Evolutionary conservation across 2,888 invertebrate genomes (phyloP), one percentile per base, ranked within the genome.

Genomic region (Periphyllus acericola): DNA sequence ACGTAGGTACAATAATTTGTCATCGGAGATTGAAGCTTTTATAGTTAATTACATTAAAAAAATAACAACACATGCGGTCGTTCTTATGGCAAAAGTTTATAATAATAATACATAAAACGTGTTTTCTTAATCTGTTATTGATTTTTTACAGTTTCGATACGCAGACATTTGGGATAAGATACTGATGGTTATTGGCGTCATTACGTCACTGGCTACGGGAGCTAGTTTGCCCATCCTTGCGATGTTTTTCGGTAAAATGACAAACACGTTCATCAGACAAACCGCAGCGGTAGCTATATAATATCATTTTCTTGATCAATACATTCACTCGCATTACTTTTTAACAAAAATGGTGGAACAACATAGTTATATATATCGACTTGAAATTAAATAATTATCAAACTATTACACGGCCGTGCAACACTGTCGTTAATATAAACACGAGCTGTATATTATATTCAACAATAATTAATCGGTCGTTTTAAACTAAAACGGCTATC

Each of bases 161-260:
- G 91, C 92, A 0, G 91, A 90, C 14, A 89, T 89, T 25, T 89
- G 89, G 29, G 92, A 92, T 83, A 89, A 90, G 85, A 89, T 91
- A 55, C 90, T 92, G 17, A 90, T 92, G 89, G 82, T 90, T 8
- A 86, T 91, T 17, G 92, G 92, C 8, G 89, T 91, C 1, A 17
- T 81, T 3, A 87, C 81, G 81, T 87, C 87, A 25, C 29, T 87
- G 55, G 74, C 74, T 3, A 81, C 87, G 14, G 93, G 93, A 40
- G 92, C 92, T 3, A 93, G 93, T 71, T 92, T 93, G 90, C 93
- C 93, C 0, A 90, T 93, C 3, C 90, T 93, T 72, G 92, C 93
- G 4, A 91, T 93, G 55, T 91, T 93, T 34, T 93, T 93, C 90
- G 93, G 93, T 9, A 90, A 91, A 72, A 92, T 93, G 92, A 93